Percentiles rank a stretch among this genome's conserved stretches.
phyloP scores from a whole-genome alignment of 1,140 invertebrate species.

The Megathymus violae region DNA sequence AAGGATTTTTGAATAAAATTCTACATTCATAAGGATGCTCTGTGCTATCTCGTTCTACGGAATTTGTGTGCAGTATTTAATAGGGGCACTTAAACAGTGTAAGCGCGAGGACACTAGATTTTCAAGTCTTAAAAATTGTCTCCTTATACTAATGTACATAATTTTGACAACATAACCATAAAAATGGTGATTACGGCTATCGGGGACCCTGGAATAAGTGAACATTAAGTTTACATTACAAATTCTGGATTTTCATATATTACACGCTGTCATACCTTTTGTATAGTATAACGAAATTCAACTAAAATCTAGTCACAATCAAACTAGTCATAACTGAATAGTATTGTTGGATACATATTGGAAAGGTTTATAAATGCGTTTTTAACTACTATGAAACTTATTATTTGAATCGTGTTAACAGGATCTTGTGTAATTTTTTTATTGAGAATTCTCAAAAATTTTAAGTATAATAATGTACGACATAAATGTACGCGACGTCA shows the following conservation, averaged over 20 bases:
- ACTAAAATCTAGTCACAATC: no score
- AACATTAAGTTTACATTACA: no score
- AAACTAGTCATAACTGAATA: no score
- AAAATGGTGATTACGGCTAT: conserved; percentile 1
- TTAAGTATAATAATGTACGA: not conserved
- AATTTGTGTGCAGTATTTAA: conserved; percentile 18
- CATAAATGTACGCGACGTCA: conserved; percentile 38
- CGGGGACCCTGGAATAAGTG: no score
- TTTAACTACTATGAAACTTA: no score
- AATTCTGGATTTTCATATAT: no score
- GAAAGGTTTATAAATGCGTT: no score
- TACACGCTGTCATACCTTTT: no score
- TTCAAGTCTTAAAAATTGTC: conserved; percentile 1
- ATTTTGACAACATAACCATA: conserved; percentile 15
- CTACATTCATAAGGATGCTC: conserved; percentile 20
- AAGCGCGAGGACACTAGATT: not conserved
- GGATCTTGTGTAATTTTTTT: not conserved
- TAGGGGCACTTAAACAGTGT: conserved; percentile 5
- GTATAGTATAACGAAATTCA: no score
- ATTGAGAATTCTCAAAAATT: no score
- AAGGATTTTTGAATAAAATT: conserved; percentile 44
- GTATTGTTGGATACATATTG: no score
- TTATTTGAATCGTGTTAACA: no score
- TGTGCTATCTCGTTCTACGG: conserved; percentile 20
- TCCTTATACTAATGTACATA: conserved; percentile 13